Evolutionary conservation across 2,797 vertebrate genomes (phyloP).

Genomic region (Dendrocincla tyrannina): DNA sequence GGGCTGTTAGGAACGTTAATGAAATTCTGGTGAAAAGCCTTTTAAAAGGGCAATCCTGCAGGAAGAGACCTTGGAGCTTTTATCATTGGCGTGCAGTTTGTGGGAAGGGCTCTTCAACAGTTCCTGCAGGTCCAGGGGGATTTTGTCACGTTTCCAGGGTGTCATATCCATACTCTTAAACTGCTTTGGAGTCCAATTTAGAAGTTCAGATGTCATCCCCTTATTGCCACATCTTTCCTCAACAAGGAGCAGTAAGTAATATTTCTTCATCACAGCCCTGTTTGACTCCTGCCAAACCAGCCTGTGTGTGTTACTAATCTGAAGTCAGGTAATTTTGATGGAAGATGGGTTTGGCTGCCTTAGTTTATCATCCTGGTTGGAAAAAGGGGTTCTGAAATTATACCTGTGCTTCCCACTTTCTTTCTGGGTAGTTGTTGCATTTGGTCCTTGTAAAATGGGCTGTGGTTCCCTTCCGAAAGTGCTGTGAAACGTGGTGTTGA

Average conservation of each 20-base stretch:
- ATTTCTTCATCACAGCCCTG: neutral
- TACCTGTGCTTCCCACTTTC: neutral
- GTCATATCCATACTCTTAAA: neutral
- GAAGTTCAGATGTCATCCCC: neutral
- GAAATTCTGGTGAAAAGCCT: conserved; percentile 2
- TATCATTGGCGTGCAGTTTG: neutral
- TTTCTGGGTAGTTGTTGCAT: neutral
- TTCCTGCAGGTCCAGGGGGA: neutral
- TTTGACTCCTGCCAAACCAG: neutral
- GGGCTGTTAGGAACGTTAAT: conserved; percentile 10
- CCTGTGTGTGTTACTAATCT: neutral
- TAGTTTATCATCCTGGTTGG: neutral
- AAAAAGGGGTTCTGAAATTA: neutral
- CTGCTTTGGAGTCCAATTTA: neutral
- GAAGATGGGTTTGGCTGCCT: neutral
- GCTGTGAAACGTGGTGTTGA: neutral
- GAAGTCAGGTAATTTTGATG: neutral
- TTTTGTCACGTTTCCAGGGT: neutral
- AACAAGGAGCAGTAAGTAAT: neutral
- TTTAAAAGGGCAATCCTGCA: neutral
- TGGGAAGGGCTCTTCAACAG: neutral
- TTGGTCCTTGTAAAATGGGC: neutral
- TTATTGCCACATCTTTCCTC: neutral
- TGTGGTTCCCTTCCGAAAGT: neutral
- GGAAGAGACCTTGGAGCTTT: neutral